phyloP scores from a whole-genome alignment of 2,113 vertebrate species.

The Triplophysa tibetana region DNA sequence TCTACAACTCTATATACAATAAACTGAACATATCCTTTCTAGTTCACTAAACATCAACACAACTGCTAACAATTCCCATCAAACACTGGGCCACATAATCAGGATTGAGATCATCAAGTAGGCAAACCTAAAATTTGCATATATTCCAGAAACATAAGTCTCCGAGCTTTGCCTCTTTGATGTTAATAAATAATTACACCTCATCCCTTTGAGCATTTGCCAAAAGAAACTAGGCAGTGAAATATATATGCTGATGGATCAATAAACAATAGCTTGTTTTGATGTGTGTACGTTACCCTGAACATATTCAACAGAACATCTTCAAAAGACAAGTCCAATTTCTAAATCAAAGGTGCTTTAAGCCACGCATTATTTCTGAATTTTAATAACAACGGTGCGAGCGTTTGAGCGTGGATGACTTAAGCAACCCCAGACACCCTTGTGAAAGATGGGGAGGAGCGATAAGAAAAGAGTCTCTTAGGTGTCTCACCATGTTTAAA shows the following conservation, averaged over 20 bases:
- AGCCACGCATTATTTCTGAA: not conserved
- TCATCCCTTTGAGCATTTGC: not conserved
- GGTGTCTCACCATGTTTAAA: not conserved
- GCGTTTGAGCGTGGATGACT: not conserved
- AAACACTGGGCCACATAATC: not conserved
- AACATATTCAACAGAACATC: not conserved
- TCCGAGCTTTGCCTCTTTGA: not conserved
- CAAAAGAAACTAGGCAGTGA: not conserved
- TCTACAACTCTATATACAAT: not conserved
- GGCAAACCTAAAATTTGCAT: not conserved
- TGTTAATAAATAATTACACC: not conserved
- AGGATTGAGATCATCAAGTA: not conserved
- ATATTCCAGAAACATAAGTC: not conserved
- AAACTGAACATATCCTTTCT: not conserved
- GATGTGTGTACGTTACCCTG: not conserved
- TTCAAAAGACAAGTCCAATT: not conserved
- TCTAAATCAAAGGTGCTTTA: not conserved
- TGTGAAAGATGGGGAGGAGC: slow-evolving; percentile 39
- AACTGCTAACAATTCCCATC: not conserved
- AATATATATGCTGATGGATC: not conserved
- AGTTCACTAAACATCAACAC: not conserved
- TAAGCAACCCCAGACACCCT: slow-evolving; percentile 30
- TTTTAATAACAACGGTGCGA: not conserved
- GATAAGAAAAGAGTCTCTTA: slow-evolving; percentile 23
- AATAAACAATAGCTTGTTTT: not conserved